These are phyloP conservation scores for Rallus crepitans DNA, from an alignment of 2,797 vertebrate genomes.

Conservation along the genomic window DNA sequence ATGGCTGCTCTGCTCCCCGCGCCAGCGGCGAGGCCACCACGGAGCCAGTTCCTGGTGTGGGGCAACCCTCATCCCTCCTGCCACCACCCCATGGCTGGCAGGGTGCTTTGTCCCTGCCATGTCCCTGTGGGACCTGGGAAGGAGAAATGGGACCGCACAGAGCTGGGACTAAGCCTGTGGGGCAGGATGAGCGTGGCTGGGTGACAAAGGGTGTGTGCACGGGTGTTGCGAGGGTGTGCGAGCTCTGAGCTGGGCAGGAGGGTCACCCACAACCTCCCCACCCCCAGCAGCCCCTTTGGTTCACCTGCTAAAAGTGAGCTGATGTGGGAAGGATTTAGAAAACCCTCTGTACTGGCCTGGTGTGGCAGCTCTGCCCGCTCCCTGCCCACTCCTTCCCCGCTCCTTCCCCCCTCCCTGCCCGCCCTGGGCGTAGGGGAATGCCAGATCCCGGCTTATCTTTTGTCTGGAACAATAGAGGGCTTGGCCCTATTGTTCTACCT, in stretches of 20 bases:
- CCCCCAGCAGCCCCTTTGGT: not conserved
- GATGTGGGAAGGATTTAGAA: not conserved
- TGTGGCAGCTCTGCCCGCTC: not conserved
- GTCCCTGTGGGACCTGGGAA: not conserved
- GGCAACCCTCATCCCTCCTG: not conserved
- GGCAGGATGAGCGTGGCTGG: not conserved
- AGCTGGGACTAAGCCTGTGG: not conserved
- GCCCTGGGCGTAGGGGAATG: conserved; percentile 11
- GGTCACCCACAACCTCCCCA: accelerated
- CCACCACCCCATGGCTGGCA: not conserved
- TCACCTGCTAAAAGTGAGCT: not conserved
- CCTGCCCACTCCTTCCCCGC: not conserved
- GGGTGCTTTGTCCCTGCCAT: not conserved
- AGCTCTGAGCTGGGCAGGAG: not conserved
- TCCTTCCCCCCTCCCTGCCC: not conserved
- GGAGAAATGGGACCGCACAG: not conserved
- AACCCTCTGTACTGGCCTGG: not conserved
- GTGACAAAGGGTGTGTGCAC: not conserved
- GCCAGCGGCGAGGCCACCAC: accelerated
- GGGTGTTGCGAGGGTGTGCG: too few species aligned
- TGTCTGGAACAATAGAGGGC: conserved; percentile 61
- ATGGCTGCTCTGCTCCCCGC: not conserved
- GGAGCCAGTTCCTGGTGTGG: not conserved
- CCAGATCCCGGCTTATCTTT: conserved; percentile 39
- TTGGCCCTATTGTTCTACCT: conserved; percentile 66